Conservation (phyloP, 2,888 invertebrate species). For the Micoletzkya japonica region DNA sequence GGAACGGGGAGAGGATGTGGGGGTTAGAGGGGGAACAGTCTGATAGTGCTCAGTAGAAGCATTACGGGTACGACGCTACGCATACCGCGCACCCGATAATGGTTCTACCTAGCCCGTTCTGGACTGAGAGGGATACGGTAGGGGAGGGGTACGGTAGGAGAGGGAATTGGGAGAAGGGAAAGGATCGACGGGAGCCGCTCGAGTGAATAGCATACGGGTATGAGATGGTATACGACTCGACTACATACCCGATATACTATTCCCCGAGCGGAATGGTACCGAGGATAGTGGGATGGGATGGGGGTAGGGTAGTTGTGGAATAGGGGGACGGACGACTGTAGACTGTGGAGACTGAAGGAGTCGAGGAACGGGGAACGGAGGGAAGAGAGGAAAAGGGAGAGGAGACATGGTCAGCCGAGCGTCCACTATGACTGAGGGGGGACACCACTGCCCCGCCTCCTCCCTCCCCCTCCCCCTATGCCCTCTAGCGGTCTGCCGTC, state of each 20-base stretch:
- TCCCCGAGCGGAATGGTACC: constrained; percentile 10
- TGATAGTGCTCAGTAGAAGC: constrained; percentile 28
- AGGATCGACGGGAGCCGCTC: constrained; percentile 1
- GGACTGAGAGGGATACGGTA: not conserved
- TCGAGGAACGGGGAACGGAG: not conserved
- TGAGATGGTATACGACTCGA: not conserved
- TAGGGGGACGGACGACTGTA: not conserved
- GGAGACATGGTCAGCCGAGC: constrained; percentile 22
- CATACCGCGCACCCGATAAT: constrained; percentile 25
- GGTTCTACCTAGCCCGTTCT: constrained; percentile 25
- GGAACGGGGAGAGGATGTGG: not conserved
- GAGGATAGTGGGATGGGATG: not conserved
- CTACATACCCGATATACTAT: constrained; percentile 18
- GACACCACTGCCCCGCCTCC: not conserved
- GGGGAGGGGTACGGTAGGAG: not conserved
- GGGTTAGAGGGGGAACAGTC: not conserved
- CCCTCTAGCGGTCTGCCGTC: not conserved
- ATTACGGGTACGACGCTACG: constrained; percentile 27
- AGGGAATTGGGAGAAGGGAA: not conserved
- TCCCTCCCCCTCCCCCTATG: not conserved
- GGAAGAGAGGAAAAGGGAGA: not conserved
- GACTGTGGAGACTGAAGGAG: not conserved
- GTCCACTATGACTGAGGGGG: constrained; percentile 4
- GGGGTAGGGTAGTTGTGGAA: not conserved
- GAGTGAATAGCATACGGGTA: constrained; percentile 30